These are phyloP conservation scores for Eremophila alpestris DNA, from an alignment of 2,797 vertebrate species.

Conservation along the genomic window DNA sequence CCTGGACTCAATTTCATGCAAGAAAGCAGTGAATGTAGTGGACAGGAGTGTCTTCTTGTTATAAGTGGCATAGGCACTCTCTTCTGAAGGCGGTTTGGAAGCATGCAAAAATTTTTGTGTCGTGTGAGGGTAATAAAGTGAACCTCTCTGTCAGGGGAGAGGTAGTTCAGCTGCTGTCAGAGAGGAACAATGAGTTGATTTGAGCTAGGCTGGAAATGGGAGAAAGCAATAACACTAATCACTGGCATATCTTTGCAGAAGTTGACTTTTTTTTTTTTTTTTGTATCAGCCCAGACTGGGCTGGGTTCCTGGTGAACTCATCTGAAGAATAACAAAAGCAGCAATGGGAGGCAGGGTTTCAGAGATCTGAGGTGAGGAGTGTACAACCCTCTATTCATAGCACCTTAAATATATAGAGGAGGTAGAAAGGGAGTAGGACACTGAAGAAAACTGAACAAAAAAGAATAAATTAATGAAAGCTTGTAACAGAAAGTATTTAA, in stretches of 20 bases:
- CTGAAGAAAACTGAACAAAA: background rate
- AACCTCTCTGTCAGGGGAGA: background rate
- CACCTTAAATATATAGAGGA: background rate
- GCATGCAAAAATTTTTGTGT: background rate
- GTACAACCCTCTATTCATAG: background rate
- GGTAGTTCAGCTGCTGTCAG: background rate
- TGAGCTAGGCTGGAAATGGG: background rate
- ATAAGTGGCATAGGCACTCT: rapidly evolving
- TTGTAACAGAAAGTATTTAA: background rate
- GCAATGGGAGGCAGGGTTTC: background rate
- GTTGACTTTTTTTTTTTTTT: background rate
- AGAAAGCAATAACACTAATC: background rate
- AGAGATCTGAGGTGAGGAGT: background rate
- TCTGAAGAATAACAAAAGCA: background rate
- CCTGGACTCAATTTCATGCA: background rate
- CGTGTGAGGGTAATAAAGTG: background rate
- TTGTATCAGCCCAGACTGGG: background rate
- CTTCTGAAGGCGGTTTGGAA: background rate
- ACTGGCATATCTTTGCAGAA: background rate
- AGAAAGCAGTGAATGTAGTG: background rate
- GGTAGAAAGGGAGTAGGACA: background rate
- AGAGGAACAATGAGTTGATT: background rate
- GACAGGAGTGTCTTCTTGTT: background rate
- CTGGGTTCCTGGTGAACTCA: background rate
- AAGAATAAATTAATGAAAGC: background rate